These are phyloP conservation scores for Heliothis peltigera DNA, from an alignment of 2,888 invertebrate species.

Conservation along the genomic window DNA sequence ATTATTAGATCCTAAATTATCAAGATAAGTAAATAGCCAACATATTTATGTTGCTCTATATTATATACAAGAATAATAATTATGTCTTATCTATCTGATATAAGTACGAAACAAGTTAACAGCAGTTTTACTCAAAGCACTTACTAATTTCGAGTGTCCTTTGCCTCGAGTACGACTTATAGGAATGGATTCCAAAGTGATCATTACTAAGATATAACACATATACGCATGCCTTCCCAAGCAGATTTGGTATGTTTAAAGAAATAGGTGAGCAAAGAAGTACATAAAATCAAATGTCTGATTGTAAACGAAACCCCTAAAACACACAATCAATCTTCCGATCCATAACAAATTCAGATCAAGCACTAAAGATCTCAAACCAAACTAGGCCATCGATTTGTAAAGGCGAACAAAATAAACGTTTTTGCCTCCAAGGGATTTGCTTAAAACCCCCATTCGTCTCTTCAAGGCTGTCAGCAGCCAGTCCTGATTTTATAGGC, in stretches of 20 bases:
- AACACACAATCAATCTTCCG: conserved; percentile 5
- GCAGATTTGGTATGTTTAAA: not conserved
- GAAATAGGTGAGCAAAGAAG: not conserved
- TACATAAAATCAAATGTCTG: not conserved
- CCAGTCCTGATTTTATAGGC: conserved; percentile 18
- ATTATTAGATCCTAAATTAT: too few species aligned
- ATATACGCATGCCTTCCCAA: too few species aligned
- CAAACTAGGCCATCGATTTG: conserved; percentile 38
- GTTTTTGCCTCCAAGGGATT: conserved; percentile 12
- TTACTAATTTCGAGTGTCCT: too few species aligned
- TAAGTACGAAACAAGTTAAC: too few species aligned
- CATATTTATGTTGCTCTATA: too few species aligned
- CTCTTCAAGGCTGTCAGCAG: conserved; percentile 20
- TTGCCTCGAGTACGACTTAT: too few species aligned
- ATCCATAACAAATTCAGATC: conserved; percentile 19
- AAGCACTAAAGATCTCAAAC: conserved; percentile 2
- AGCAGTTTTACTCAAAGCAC: too few species aligned
- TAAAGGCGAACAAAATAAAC: conserved; percentile 2
- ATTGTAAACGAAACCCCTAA: not conserved
- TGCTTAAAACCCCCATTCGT: conserved; percentile 28
- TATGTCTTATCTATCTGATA: too few species aligned
- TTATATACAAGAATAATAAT: too few species aligned
- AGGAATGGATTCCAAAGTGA: too few species aligned
- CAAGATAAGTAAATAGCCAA: too few species aligned
- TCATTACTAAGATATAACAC: too few species aligned